Evolutionary conservation across 2,888 invertebrate genomes (phyloP).

Genomic region (Erebia palarica): DNA sequence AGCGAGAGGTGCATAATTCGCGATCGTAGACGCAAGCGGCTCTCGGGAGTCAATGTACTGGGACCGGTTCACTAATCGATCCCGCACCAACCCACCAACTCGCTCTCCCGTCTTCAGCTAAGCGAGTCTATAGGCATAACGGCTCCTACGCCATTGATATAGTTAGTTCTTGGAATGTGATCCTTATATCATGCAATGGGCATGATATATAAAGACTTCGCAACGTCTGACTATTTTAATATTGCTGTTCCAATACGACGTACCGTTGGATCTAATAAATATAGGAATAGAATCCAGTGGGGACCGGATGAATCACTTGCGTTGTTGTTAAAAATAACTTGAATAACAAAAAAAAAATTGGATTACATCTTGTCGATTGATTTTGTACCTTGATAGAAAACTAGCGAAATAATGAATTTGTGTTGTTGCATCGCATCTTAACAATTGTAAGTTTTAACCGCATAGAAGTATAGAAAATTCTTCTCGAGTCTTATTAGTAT

Average conservation of each 20-base stretch:
- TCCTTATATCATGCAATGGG: not conserved
- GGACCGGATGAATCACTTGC: not conserved
- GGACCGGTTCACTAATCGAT: conserved; percentile 81
- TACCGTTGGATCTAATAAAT: not conserved
- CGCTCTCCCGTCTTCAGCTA: conserved; percentile 75
- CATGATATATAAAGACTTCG: not conserved
- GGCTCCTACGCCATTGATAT: conserved; percentile 62
- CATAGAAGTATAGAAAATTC: too few relatives aligned
- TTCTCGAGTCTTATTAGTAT: too few relatives aligned
- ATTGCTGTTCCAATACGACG: not conserved
- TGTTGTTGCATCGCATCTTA: too few relatives aligned
- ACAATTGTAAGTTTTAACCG: too few relatives aligned
- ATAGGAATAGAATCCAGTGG: not conserved
- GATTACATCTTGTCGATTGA: too few relatives aligned
- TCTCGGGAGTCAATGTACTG: conserved; percentile 77
- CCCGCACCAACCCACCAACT: conserved; percentile 68
- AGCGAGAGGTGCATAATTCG: conserved; percentile 64
- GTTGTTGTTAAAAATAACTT: too few relatives aligned
- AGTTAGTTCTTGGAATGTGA: conserved; percentile 13
- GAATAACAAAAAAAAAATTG: too few relatives aligned
- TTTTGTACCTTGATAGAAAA: too few relatives aligned
- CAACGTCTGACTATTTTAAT: not conserved
- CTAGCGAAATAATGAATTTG: too few relatives aligned
- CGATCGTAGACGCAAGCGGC: conserved; percentile 63
- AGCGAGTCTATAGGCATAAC: conserved; percentile 64